Evolutionary conservation across 2,888 invertebrate species (phyloP).

Genomic region (Drosophila yooni): DNA sequence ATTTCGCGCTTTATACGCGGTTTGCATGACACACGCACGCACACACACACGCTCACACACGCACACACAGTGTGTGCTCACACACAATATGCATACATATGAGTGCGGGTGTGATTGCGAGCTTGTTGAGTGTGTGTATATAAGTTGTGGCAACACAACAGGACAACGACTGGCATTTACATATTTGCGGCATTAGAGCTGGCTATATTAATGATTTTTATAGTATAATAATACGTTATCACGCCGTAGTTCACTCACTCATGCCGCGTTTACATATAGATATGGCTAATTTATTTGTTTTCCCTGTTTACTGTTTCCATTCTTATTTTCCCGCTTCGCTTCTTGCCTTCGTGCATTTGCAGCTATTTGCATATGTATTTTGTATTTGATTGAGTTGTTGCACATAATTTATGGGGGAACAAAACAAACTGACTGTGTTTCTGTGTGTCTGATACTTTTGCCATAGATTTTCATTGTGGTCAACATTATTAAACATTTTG

Average conservation of each 20-base stretch:
- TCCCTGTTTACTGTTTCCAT: constrained; percentile 22
- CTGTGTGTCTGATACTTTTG: constrained; percentile 10
- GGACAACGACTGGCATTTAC: constrained; percentile 50
- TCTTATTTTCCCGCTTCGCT: background rate
- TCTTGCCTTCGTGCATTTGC: background rate
- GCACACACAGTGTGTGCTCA: no score
- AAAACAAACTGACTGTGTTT: background rate
- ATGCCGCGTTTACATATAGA: constrained; percentile 41
- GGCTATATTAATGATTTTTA: constrained; percentile 74
- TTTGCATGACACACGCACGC: constrained; percentile 65
- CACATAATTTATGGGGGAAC: constrained; percentile 57
- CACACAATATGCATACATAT: constrained; percentile 8
- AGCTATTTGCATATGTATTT: constrained; percentile 55
- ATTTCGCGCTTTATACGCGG: constrained; percentile 74
- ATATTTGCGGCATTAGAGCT: constrained; percentile 67
- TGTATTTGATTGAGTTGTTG: constrained; percentile 75
- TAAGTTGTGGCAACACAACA: constrained; percentile 2
- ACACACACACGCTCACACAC: constrained; percentile 1
- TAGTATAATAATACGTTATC: constrained; percentile 76
- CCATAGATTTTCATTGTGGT: constrained; percentile 44
- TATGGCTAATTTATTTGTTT: constrained; percentile 71
- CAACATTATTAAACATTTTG: constrained; percentile 68
- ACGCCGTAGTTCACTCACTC: constrained; percentile 68
- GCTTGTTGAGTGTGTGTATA: constrained; percentile 3
- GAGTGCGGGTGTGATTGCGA: constrained; percentile 3